Evolutionary conservation across 2,888 invertebrate species (phyloP).

Genomic region (Euzophera pinguis): DNA sequence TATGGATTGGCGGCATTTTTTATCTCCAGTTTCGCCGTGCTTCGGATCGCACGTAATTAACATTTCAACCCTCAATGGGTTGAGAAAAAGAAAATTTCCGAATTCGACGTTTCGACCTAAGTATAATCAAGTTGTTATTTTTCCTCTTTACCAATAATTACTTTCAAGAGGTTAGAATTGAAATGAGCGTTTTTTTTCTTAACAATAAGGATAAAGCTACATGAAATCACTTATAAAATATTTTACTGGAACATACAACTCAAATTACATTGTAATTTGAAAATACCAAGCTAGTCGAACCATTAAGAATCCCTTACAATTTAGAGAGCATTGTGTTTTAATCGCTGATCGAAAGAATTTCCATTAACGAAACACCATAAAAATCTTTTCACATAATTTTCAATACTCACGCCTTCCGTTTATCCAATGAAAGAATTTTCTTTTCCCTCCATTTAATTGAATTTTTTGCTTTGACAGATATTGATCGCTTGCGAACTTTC

Average conservation of each 20-base stretch:
- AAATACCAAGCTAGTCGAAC: neutral
- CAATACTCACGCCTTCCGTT: conserved; percentile 65
- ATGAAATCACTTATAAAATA: too few relatives aligned
- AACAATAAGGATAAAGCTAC: too few relatives aligned
- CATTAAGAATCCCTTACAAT: conserved; percentile 18
- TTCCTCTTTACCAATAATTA: too few relatives aligned
- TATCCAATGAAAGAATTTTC: conserved; percentile 60
- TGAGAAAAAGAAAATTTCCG: too few relatives aligned
- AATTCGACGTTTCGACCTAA: too few relatives aligned
- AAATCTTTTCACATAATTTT: conserved; percentile 64
- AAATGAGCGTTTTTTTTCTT: too few relatives aligned
- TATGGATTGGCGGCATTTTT: too few relatives aligned
- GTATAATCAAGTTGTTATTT: too few relatives aligned
- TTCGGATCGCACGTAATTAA: too few relatives aligned
- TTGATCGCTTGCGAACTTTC: conserved; percentile 60
- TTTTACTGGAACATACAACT: neutral
- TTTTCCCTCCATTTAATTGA: conserved; percentile 58
- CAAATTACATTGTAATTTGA: neutral
- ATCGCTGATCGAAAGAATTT: conserved; percentile 47
- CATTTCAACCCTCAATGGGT: too few relatives aligned
- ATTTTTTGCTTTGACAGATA: conserved; percentile 68
- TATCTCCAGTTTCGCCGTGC: too few relatives aligned
- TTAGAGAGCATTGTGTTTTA: conserved; percentile 34
- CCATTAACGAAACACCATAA: conserved; percentile 53
- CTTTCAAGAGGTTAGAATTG: too few relatives aligned